phyloP scores from a whole-genome alignment of 2,797 vertebrate genomes.

The Trichosurus vulpecula region DNA sequence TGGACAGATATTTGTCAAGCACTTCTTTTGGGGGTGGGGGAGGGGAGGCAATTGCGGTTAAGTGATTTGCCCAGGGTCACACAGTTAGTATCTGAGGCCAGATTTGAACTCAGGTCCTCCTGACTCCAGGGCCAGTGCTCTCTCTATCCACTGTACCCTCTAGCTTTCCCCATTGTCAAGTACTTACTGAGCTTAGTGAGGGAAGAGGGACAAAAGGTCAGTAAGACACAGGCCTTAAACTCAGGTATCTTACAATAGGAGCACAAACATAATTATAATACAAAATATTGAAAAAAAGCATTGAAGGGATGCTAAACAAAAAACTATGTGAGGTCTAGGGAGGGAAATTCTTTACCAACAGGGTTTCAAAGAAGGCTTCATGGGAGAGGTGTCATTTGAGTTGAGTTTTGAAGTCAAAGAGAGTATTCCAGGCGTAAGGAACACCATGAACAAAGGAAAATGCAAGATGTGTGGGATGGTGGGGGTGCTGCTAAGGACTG shows the following conservation, averaged over 20 bases:
- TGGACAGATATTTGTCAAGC: not conserved
- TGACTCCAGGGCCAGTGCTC: not conserved
- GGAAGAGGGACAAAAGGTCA: not conserved
- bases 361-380: not conserved
- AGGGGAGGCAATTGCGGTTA: not conserved
- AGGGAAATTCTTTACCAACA: not conserved
- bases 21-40: not conserved
- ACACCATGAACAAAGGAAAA: not conserved
- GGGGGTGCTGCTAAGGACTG: not conserved
- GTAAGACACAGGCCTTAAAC: not conserved
- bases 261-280: not conserved
- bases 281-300: not conserved
- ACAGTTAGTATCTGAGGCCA: not conserved
- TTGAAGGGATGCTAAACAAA: not conserved
- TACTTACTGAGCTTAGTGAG: not conserved
- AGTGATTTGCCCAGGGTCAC: not conserved
- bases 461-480: not conserved
- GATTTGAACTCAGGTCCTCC: not conserved
- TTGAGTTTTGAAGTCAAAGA: not conserved
- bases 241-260: not conserved
- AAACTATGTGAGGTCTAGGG: not conserved
- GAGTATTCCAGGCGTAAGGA: not conserved
- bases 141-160: too few species aligned
- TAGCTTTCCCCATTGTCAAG: not conserved
- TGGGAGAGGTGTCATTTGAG: not conserved